Evolutionary conservation across 1,140 invertebrate genomes (phyloP), one percentile per base, ranked within the genome.

Genomic region (Rhagoletis zephyria): DNA sequence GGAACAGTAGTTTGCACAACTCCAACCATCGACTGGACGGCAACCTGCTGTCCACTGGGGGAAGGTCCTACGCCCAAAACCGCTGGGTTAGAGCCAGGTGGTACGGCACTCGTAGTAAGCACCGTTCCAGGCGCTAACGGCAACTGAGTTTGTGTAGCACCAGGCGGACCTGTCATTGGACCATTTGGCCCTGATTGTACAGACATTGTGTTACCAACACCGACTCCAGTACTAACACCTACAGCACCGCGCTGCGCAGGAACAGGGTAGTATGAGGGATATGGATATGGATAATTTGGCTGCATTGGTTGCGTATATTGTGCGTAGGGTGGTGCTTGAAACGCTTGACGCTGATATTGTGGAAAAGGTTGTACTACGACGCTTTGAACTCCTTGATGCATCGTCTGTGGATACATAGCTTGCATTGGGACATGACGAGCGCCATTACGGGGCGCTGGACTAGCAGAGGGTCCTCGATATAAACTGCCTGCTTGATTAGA

Each of bases 171-270:
- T 88, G 88, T n/a, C 70, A 89, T 88, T n/a, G 90, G 90, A 67
- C 89, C 90, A 86, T 90, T 90, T 12, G 90, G 90, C 6, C 89
- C 90, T 45, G 90, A 70, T 87, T 92, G 91, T 3, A 90, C 90
- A 7, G 91, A 85, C 85, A 90, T 89, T 9, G 89, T 87, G 85
- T 89, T 91, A n/a, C 85, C 89, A 77, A 91, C 90, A 88, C 90
- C 90, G 1, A 91, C 89, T 12, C 87, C 90, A n/a, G 90, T 86
- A 61, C 89, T 92, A 3, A 91, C 90, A 14, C 89, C 86, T 0
- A 91, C 91, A 4, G 89, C 89, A 14, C 87, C 81, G 19, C 89
- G 88, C 9, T 89, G 89, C 42, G 89, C 88, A 63, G 90, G 90
- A 56, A 74, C 51, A 87, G 91, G 5, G 90, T 88, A 70, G 88